Percentiles rank a stretch among this genome's conserved stretches.
Evolutionary conservation across 2,888 invertebrate genomes (phyloP).

Genomic region (Melanchra persicariae): DNA sequence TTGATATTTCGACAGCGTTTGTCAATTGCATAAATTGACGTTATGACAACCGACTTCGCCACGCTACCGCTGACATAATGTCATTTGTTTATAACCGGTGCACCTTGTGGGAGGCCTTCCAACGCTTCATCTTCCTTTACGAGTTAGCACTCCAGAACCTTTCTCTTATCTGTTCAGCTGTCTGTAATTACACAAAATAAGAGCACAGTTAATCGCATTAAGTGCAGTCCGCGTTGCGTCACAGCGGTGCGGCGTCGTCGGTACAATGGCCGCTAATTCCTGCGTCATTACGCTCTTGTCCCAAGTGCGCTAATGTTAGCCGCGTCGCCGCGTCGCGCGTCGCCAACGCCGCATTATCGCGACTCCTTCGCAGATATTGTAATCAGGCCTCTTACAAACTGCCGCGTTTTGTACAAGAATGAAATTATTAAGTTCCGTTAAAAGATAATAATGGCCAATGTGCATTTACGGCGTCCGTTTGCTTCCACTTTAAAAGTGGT

Average conservation of each 20-base stretch:
- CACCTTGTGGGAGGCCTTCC: too few species aligned
- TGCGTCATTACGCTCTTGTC: constrained; percentile 77
- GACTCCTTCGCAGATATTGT: constrained; percentile 63
- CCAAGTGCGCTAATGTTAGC: constrained; percentile 81
- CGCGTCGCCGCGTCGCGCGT: constrained; percentile 63
- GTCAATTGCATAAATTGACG: too few species aligned
- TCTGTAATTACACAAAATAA: constrained; percentile 35
- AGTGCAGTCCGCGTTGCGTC: constrained; percentile 28
- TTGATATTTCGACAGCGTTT: too few species aligned
- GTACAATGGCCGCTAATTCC: constrained; percentile 79
- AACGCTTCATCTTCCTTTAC: too few species aligned
- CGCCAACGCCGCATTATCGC: constrained; percentile 59
- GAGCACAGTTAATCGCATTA: constrained; percentile 52
- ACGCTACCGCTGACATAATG: too few species aligned
- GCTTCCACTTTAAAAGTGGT: constrained; percentile 21
- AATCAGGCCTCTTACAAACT: constrained; percentile 57
- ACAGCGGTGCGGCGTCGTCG: constrained; percentile 1
- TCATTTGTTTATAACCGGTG: too few species aligned
- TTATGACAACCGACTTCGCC: too few species aligned
- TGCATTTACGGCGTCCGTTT: constrained; percentile 56
- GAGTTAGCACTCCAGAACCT: too few species aligned
- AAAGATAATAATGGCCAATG: constrained; percentile 63
- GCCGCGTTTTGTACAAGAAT: constrained; percentile 54
- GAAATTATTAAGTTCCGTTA: constrained; percentile 63
- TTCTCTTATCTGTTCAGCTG: too few species aligned